Base-by-base conservation (phyloP, 2,888 invertebrate species). In the Seira musarum region DNA sequence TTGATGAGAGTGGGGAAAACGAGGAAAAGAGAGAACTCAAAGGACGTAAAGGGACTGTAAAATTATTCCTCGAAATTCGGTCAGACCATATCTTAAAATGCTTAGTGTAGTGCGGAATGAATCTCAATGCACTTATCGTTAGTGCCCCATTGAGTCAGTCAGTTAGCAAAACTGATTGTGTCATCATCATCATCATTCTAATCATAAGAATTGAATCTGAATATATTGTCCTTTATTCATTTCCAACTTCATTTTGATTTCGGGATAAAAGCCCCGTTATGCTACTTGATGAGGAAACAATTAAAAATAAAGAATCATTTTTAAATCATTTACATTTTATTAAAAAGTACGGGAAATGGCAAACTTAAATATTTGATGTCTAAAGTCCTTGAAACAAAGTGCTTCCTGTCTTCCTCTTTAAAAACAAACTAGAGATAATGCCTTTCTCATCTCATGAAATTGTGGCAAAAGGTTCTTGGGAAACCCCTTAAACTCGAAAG, bases 21-120 rank as follows among this genome's bases (percentile, higher is more conserved):
- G 25, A 63, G 63, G 22, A 63, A 63, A 25, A 25, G 35, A 65
- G 30, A 13, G 65, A 65, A 35, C 65, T 19, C 65, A 35, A 35
- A 35, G 65, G 30, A 65, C 25, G 40, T 40, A 13, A 40, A 65
- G 15, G 15, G 24, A 63, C 24, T 63, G 15, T 63, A 57, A 57
- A 63, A 63, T 63, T 25, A 63, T 63, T 61, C 22, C 63, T 5
- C 22, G 63, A 63, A 63, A 63, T 15, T 24, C 22, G 24, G 13
- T 63, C n/a, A 24, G n/a, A n/a, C n/a, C n/a, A n/a, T n/a, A n/a
- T n/a, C n/a, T n/a, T n/a, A n/a, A n/a, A n/a, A n/a, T n/a, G n/a
- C n/a, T n/a, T n/a, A n/a, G n/a, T n/a, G n/a, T n/a, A n/a, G n/a
- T n/a, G n/a, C n/a, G n/a, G n/a, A n/a, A n/a, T n/a, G n/a, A n/a